These are phyloP conservation scores for Amblyopsis rosae DNA, from an alignment of 2,113 vertebrate genomes.

Conservation along the genomic window DNA sequence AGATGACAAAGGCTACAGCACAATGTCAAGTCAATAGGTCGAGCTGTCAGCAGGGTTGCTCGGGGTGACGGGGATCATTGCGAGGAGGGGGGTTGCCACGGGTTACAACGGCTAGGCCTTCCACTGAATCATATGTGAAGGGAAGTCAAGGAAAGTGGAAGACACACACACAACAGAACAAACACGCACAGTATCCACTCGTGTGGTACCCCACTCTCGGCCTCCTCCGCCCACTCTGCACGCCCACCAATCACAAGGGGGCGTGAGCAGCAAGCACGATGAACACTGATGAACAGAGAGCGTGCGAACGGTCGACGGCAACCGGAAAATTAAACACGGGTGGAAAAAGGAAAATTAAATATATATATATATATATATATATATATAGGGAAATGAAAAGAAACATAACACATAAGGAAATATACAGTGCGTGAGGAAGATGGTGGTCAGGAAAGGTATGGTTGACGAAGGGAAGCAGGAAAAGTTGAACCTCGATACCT, in stretches of 20 bases:
- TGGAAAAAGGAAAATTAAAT: slow-evolving; percentile 2
- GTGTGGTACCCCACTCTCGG: neutral
- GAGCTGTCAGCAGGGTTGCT: slow-evolving; percentile 19
- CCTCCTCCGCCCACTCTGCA: slow-evolving; percentile 20
- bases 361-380: neutral
- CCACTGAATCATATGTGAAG: too few relatives aligned
- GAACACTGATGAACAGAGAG: slow-evolving; percentile 4
- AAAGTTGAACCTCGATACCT: slow-evolving; percentile 85
- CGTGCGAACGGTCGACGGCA: neutral
- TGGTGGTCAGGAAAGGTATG: neutral
- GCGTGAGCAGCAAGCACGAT: slow-evolving; percentile 22
- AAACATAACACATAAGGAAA: slow-evolving; percentile 10
- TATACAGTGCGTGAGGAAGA: neutral
- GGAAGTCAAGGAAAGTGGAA: neutral
- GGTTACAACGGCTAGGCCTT: too few relatives aligned
- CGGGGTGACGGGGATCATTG: neutral
- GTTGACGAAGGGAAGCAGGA: slow-evolving; percentile 6
- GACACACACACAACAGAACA: slow-evolving; percentile 8
- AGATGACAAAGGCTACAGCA: slow-evolving; percentile 6
- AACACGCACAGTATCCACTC: slow-evolving; percentile 1
- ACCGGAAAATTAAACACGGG: slow-evolving; percentile 6
- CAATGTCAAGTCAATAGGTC: slow-evolving; percentile 39
- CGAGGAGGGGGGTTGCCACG: neutral
- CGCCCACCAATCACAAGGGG: slow-evolving; percentile 14
- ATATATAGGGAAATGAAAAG: neutral